phyloP scores from a whole-genome alignment of 1,140 invertebrate genomes.

The Lepidurus arcticus region DNA sequence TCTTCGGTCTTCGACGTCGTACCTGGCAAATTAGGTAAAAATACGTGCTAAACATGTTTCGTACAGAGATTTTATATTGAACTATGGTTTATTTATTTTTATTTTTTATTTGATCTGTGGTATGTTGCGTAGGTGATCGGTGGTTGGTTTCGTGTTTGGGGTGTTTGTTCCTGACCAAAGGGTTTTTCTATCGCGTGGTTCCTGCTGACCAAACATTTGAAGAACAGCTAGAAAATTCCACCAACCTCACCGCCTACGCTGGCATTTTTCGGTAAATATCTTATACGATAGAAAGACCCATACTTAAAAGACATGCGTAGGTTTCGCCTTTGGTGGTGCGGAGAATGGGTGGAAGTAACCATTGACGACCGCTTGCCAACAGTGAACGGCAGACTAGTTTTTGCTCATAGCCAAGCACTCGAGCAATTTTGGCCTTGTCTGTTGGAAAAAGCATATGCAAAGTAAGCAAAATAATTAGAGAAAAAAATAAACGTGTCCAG shows the following conservation, averaged over 20 bases:
- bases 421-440: slow-evolving; percentile 93
- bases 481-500: background rate
- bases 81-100: background rate
- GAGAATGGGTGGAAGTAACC: slow-evolving; percentile 85
- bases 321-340: slow-evolving; percentile 93
- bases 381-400: slow-evolving; percentile 82
- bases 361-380: slow-evolving; percentile 94
- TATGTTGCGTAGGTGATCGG: slow-evolving; percentile 64
- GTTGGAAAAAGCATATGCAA: slow-evolving; percentile 97
- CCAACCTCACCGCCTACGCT: background rate
- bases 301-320: slow-evolving; percentile 67
- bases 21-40: slow-evolving; percentile 80
- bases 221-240: slow-evolving; percentile 45
- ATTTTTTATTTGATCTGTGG: background rate
- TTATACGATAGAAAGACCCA: slow-evolving; percentile 51
- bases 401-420: slow-evolving; percentile 78
- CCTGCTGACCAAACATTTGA: slow-evolving; percentile 86
- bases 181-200: slow-evolving; percentile 90
- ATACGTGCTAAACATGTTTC: slow-evolving; percentile 33
- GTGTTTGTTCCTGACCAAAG: slow-evolving; percentile 74
- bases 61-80: background rate
- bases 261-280: slow-evolving; percentile 45
- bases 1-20: slow-evolving; percentile 72
- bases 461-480: slow-evolving; percentile 54
- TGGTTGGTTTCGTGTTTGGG: slow-evolving; percentile 87